Conservation (phyloP, 2,888 invertebrate genomes). For the Eugnorisma glareosa region DNA sequence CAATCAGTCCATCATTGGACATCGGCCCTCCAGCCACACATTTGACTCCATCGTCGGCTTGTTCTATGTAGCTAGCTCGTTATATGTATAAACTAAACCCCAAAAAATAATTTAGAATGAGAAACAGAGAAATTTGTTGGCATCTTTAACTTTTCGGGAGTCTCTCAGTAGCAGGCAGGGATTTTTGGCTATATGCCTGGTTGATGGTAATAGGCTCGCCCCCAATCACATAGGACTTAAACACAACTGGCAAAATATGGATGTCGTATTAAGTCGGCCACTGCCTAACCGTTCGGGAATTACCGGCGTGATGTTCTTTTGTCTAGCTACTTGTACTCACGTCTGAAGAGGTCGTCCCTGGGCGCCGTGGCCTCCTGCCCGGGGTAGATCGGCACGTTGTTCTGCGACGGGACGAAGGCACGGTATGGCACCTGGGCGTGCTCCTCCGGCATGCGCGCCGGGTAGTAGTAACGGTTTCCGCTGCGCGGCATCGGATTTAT, state of each 20-base stretch:
- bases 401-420: constrained; percentile 30
- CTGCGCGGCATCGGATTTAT: constrained; percentile 45
- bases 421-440: constrained; percentile 40
- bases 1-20: neutral
- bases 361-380: constrained; percentile 26
- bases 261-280: neutral
- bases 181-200: neutral
- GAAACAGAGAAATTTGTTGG: neutral
- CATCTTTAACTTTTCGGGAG: no score
- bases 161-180: neutral
- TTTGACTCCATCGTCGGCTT: neutral
- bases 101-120: neutral
- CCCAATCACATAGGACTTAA: neutral
- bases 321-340: constrained; percentile 43
- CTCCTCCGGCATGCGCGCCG: constrained; percentile 50
- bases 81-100: neutral
- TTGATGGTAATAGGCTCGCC: neutral
- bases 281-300: no score
- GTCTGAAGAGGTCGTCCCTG: constrained; percentile 52
- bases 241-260: neutral
- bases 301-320: neutral
- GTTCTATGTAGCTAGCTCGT: neutral
- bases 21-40: neutral
- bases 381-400: constrained; percentile 42
- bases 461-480: constrained; percentile 43